A percentile compares a stretch with the other conserved stretches of the same genome.
Evolutionary conservation across 2,797 vertebrate genomes (phyloP).

Genomic region (Cheirogaleus major): DNA sequence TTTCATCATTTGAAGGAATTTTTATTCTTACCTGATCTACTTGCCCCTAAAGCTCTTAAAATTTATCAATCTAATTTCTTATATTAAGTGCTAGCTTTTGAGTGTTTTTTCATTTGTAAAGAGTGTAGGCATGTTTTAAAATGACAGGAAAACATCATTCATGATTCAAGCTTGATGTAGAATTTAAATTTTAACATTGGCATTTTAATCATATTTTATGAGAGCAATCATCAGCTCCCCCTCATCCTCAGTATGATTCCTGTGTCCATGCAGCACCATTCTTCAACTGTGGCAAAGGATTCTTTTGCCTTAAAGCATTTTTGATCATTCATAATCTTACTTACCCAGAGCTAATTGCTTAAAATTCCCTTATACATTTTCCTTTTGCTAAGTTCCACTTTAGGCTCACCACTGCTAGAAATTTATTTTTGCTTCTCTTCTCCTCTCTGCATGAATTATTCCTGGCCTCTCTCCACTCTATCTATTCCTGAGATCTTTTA

Average conservation of each 20-base stretch:
- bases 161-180: not conserved
- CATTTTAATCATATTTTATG: not conserved
- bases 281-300: not conserved
- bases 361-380: not conserved
- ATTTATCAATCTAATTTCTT: not conserved
- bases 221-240: not conserved
- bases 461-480: not conserved
- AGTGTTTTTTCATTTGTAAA: constrained; percentile 46
- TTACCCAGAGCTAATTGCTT: constrained; percentile 1
- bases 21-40: constrained; percentile 48
- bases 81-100: constrained; percentile 35
- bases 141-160: not conserved
- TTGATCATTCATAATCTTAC: not conserved
- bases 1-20: constrained; percentile 53
- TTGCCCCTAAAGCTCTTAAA: not conserved
- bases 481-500: constrained; percentile 35
- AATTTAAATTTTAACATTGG: constrained; percentile 1
- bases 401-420: not conserved
- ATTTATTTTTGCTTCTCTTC: not conserved
- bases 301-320: not conserved
- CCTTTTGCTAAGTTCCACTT: not conserved
- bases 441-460: not conserved
- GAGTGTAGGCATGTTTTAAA: not conserved
- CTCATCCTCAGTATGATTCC: not conserved
- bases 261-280: not conserved